Conservation (phyloP, 2,797 vertebrate species). For the Hydrophis major region DNA sequence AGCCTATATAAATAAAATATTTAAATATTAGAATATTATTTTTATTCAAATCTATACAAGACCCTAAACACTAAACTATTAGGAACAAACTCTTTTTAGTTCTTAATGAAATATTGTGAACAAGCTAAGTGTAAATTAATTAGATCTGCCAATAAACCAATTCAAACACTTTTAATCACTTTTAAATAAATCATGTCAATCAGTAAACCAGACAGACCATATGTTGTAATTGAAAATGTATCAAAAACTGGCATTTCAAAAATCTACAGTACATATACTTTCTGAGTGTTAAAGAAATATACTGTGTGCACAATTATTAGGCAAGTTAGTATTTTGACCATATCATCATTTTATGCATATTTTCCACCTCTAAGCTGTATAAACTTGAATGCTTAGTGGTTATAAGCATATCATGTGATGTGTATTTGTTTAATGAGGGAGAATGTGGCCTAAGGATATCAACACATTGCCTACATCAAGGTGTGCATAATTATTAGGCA, state of each 20-base stretch:
- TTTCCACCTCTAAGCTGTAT: too few species aligned
- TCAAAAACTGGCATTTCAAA: conserved; percentile 13
- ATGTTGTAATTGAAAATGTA: conserved; percentile 18
- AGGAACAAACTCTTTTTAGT: conserved; percentile 49
- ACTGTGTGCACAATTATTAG: too few species aligned
- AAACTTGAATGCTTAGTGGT: too few species aligned
- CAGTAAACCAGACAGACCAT: conserved; percentile 30
- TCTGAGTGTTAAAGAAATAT: not conserved
- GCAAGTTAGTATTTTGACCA: too few species aligned
- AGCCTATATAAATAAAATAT: not conserved
- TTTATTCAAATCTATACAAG: conserved; percentile 45
- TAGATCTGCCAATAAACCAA: conserved; percentile 39
- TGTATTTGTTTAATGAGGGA: too few species aligned
- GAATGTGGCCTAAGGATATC: too few species aligned
- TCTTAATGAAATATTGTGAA: conserved; percentile 50
- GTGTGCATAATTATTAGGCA: too few species aligned
- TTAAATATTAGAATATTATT: conserved; percentile 7
- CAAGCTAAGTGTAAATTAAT: conserved; percentile 22
- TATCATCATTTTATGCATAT: too few species aligned
- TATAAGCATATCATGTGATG: too few species aligned
- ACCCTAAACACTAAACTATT: conserved; percentile 9
- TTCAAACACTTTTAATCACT: conserved; percentile 34
- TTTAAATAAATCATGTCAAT: not conserved
- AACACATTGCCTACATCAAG: too few species aligned
- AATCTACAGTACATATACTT: not conserved